Evolutionary conservation across 2,888 invertebrate species (phyloP), one percentile per base, ranked within the genome.

Genomic region (Cheiracanthium punctorium): DNA sequence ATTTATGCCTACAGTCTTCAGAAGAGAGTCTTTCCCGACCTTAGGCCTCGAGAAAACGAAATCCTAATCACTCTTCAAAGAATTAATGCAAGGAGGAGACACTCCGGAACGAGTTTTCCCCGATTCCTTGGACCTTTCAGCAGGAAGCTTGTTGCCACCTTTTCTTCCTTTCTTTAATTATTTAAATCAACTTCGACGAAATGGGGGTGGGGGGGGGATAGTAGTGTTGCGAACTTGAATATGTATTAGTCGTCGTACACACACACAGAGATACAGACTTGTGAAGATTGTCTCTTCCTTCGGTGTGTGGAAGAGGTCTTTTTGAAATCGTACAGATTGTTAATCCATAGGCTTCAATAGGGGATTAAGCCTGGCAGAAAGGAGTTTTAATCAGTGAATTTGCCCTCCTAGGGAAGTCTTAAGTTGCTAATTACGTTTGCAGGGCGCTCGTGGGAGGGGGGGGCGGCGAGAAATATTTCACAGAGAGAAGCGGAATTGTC

Each of bases 321-420:
- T 85, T 85, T 85, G 84, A 85, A 85, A 85, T 69, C 70, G 41
- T 70, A 80, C 84, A 85, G 84, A 85, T 85, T 85, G 84, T 41
- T 85, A 85, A 85, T 85, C 84, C 84, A 69, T 69, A 41, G 84
- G 84, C 84, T 85, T 85, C 84, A 64, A 74, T 74, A 74, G 79
- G 24, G 79, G 79, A 85, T 85, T 85, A 85, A 32, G 43, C 24
- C 20, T 14, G 28, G 73, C 64, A 67, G 79, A 79, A 85, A 85
- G 79, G 84, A 85, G 84, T 85, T 85, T 85, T 85, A 85, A 85
- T 85, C 84, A 85, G 58, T 30, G 52, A 77, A 79, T 74, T 80
- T 73, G 84, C 84, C 77, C 65, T 72, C n/a, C n/a, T n/a, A n/a
- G 1, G 4, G 58, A 72, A 70, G 84, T 85, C 74, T 85, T 85